Conservation (phyloP, 2,888 invertebrate genomes). For the Ectemnius continuus region DNA sequence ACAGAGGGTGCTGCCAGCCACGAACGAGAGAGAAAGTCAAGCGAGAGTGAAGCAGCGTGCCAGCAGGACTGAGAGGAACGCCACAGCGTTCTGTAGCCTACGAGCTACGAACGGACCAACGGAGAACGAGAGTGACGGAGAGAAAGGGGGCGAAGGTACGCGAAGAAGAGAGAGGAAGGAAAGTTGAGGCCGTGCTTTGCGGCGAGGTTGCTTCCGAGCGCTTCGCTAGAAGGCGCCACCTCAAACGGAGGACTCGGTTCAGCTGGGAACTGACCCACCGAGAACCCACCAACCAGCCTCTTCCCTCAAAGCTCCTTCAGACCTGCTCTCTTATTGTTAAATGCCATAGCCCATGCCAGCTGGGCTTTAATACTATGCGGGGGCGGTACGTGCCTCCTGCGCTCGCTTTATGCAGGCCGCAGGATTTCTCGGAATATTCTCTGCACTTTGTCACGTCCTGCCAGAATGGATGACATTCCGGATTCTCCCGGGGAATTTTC, state of each 20-base stretch:
- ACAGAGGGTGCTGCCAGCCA: conserved; percentile 42
- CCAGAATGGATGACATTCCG: not conserved
- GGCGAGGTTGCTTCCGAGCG: conserved; percentile 5
- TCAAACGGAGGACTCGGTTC: conserved; percentile 7
- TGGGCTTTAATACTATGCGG: conserved; percentile 15
- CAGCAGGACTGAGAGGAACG: conserved; percentile 35
- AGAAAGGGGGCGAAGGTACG: not conserved
- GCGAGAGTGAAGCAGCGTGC: conserved; percentile 19
- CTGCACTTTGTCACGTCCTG: not conserved
- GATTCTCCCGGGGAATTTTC: not conserved
- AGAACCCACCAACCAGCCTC: conserved; percentile 12
- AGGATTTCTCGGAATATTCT: conserved; percentile 23
- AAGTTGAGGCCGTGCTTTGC: conserved; percentile 29
- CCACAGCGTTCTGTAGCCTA: not conserved
- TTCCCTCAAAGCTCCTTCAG: conserved; percentile 16
- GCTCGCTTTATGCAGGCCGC: conserved; percentile 1
- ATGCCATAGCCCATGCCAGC: conserved; percentile 31
- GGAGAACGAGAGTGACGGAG: conserved; percentile 14
- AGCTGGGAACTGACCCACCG: not conserved
- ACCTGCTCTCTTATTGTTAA: conserved; percentile 38
- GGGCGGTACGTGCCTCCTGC: conserved; percentile 5
- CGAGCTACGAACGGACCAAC: conserved; percentile 1
- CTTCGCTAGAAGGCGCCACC: conserved; percentile 33
- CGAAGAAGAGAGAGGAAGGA: conserved; percentile 21
- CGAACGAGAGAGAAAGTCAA: conserved; percentile 57